A percentile compares a stretch with the other conserved stretches of the same genome.
phyloP scores from a whole-genome alignment of 2,888 invertebrate genomes.

The Drosophila mimica region DNA sequence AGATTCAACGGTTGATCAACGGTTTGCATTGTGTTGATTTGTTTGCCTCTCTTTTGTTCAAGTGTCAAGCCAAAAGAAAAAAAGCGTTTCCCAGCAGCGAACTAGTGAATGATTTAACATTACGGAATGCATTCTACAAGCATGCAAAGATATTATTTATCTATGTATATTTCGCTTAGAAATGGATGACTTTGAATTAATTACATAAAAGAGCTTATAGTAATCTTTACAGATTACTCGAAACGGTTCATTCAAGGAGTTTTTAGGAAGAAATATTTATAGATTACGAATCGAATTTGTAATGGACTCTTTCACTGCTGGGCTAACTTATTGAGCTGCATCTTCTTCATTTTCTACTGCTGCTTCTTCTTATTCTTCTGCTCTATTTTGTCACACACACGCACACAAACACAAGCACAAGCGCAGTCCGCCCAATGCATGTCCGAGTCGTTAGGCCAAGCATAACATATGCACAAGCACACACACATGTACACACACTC shows the following conservation, averaged over 20 bases:
- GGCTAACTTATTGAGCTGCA: slow-evolving; percentile 65
- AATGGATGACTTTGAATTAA: too few relatives aligned
- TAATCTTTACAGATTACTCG: neutral
- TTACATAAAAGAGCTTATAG: too few relatives aligned
- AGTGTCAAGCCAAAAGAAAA: slow-evolving; percentile 5
- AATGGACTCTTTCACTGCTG: neutral
- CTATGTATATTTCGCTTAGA: too few relatives aligned
- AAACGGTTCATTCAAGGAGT: neutral
- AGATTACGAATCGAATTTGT: neutral
- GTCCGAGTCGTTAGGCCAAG: slow-evolving; percentile 70
- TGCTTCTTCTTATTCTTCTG: slow-evolving; percentile 18
- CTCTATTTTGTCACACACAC: slow-evolving; percentile 46
- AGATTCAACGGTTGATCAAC: slow-evolving; percentile 47
- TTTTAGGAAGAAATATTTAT: neutral
- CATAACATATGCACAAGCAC: slow-evolving; percentile 44
- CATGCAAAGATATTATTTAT: too few relatives aligned
- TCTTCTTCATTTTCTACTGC: slow-evolving; percentile 20
- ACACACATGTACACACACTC: neutral
- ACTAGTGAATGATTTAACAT: neutral
- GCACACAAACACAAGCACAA: slow-evolving; percentile 1
- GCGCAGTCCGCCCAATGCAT: slow-evolving; percentile 70
- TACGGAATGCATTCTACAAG: neutral
- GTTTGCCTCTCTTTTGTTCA: slow-evolving; percentile 66
- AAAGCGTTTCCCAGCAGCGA: slow-evolving; percentile 8
- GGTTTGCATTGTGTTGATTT: slow-evolving; percentile 55